These are phyloP conservation scores for Corynorhinus townsendii DNA, from an alignment of 2,113 vertebrate genomes.

Conservation along the genomic window DNA sequence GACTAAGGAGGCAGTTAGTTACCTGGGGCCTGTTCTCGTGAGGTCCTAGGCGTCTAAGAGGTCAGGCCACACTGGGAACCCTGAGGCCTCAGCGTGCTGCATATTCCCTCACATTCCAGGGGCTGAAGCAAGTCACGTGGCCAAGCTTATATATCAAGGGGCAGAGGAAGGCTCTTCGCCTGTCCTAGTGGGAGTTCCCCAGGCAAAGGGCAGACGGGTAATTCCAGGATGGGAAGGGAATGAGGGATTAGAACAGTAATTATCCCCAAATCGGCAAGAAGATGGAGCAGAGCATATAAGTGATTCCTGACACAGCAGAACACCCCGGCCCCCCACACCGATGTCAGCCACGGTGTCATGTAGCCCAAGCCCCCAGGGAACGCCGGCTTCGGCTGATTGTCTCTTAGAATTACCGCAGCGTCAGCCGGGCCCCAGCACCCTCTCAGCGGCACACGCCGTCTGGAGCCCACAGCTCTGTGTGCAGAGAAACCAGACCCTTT, in stretches of 20 bases:
- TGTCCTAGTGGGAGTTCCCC: not conserved
- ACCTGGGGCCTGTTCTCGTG: no score
- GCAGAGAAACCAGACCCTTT: constrained; percentile 50
- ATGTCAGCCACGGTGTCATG: not conserved
- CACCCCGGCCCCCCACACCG: accelerated
- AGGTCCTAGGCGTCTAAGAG: not conserved
- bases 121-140: not conserved
- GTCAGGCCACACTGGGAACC: not conserved
- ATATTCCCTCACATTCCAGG: not conserved
- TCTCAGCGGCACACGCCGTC: not conserved
- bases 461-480: accelerated
- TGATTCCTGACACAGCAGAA: not conserved
- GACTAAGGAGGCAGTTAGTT: not conserved
- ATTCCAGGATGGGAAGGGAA: no score
- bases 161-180: not conserved
- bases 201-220: not conserved
- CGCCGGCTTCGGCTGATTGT: not conserved
- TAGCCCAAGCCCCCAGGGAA: accelerated
- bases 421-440: not conserved
- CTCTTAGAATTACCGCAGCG: not conserved
- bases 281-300: not conserved
- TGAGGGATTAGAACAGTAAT: not conserved
- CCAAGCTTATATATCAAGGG: not conserved
- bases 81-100: not conserved
- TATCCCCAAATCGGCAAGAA: not conserved